phyloP scores from a whole-genome alignment of 30 jellyfish, hydroid and myxozoan genomes.

The Hydractinia echinata region DNA sequence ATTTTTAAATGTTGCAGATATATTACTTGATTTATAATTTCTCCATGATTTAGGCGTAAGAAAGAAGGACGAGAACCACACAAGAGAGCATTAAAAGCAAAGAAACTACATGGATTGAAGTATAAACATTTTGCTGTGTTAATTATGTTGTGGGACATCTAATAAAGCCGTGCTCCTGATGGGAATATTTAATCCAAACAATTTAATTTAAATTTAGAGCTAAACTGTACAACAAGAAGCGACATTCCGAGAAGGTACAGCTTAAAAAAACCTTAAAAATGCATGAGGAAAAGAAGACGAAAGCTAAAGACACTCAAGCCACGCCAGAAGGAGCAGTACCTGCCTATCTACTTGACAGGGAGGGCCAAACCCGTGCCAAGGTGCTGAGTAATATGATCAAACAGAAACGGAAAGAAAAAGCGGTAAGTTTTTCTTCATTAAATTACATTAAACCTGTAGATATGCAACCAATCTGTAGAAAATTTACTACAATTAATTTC shows the following conservation, averaged over 20 bases:
- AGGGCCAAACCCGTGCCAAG: slow-evolving; percentile 96
- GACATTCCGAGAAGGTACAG: slow-evolving; percentile 97
- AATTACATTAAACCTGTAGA: background rate
- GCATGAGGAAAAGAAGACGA: slow-evolving; percentile 96
- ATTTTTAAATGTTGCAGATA: background rate
- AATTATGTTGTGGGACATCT: too few species aligned
- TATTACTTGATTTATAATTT: background rate
- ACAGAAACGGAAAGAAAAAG: slow-evolving; percentile 98
- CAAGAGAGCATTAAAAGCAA: slow-evolving; percentile 72
- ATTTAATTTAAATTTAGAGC: slow-evolving; percentile 54
- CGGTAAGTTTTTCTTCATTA: slow-evolving; percentile 55
- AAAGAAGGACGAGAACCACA: slow-evolving; percentile 96
- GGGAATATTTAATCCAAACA: background rate
- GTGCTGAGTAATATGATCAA: slow-evolving; percentile 93
- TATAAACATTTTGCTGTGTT: background rate
- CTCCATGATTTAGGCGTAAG: slow-evolving; percentile 63
- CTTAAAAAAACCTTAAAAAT: slow-evolving; percentile 90
- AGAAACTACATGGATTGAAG: slow-evolving; percentile 85
- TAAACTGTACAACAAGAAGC: slow-evolving; percentile 82
- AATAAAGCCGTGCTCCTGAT: too few species aligned
- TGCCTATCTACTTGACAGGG: slow-evolving; percentile 95
- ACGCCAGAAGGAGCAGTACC: slow-evolving; percentile 99
- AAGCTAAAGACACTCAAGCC: slow-evolving; percentile 66
- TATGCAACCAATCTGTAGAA: too few species aligned
- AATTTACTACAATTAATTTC: too few species aligned